Conservation (phyloP, 1,140 invertebrate genomes). For the Venturia canescens region DNA sequence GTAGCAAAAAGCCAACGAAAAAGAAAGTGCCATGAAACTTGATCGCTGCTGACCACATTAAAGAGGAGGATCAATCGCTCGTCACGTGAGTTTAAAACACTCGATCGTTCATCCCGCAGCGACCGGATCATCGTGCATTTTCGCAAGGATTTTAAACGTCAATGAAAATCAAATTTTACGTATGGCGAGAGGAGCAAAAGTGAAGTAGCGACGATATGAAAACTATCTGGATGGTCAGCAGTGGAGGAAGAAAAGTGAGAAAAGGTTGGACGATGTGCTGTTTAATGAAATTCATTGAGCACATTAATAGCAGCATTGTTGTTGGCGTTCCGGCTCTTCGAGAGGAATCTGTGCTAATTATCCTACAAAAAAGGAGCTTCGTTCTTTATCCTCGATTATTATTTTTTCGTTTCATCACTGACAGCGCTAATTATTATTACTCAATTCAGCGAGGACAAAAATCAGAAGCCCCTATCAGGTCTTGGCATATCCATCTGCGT, state of each 20-base stretch:
- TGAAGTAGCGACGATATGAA: too few species aligned
- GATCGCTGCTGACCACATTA: slow-evolving; percentile 63
- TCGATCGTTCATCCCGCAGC: background rate
- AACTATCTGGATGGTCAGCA: too few species aligned
- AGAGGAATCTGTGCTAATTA: background rate
- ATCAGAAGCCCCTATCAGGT: background rate
- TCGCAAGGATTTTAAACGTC: background rate
- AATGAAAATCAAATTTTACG: background rate
- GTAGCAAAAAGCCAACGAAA: slow-evolving; percentile 77
- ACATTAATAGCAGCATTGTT: background rate
- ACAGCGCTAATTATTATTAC: background rate
- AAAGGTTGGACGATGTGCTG: background rate
- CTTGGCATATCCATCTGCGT: slow-evolving; percentile 6
- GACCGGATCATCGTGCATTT: background rate
- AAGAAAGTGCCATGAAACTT: slow-evolving; percentile 75
- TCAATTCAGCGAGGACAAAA: background rate
- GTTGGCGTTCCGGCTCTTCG: background rate
- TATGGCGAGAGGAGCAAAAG: too few species aligned
- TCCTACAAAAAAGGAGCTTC: background rate
- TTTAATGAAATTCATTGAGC: too few species aligned
- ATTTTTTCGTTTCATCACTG: slow-evolving; percentile 2
- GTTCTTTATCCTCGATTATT: background rate
- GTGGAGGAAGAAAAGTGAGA: background rate
- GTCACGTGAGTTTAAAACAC: slow-evolving; percentile 37
- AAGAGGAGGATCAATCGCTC: slow-evolving; percentile 62